Base-by-base conservation (phyloP, 2,113 vertebrate genomes). In the Gallinago media region DNA sequence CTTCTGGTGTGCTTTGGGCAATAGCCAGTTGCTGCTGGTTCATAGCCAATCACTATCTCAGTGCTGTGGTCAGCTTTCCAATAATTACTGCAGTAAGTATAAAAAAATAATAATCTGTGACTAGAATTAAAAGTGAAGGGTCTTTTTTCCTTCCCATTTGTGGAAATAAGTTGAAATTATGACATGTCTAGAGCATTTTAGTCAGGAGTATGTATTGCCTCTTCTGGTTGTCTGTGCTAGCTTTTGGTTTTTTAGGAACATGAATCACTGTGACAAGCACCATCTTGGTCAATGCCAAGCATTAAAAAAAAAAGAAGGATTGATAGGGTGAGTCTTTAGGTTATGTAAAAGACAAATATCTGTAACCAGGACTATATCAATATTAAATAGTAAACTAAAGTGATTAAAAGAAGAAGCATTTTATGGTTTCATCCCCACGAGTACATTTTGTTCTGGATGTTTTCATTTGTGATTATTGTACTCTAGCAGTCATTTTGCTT, bases 31-130 rank as follows among this genome's bases (percentile, higher is more conserved):
- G 98, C 96, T 98, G 98, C 93, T 99, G 99, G 98, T 99, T 99
- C 95, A 68, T 99, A 72, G 99, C 99, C 54, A 99, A 99, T 96
- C 98, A 97, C 75, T 98, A 98, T 96, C 98, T 99, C 72, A 99
- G 98, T 61, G 96, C 98, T 6, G 98, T 99, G 15, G 77, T 99
- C 96, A 99, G 99, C 73, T 99, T 98, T 90, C 99, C 99, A 12
- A 98, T 99, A 61, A 98, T 99, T 89, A 99, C 98, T 19, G 98
- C 98, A 22, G 99, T 99, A 96, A 99, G 99, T 98, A 96, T 34
- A 68, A 17, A 34, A 59, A 61, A 80, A 44, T 50, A 63, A 25
- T 8, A 50, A 74, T 67, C 22, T 82, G 32, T 79, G 25, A 44
- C 40, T 61, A 18, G 72, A 85, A 78, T 66, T 66, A 21, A 50